Base-by-base conservation (phyloP, 2,888 invertebrate species). In the Leucoma salicis region DNA sequence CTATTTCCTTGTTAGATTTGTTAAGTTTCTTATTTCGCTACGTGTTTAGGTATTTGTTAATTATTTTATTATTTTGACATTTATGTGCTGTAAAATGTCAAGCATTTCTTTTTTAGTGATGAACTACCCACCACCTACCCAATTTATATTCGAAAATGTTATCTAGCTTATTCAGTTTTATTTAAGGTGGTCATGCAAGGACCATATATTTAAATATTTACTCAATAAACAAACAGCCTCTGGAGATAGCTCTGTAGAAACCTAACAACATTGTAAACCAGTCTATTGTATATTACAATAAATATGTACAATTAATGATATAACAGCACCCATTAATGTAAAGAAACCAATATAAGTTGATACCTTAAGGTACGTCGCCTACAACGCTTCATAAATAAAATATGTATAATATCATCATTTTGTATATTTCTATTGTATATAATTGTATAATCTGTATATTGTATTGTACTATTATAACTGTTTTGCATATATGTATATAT, bases 271-370 rank as follows among this genome's bases (percentile, higher is more conserved):
- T 60, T 83, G 78, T 86, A 86, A 85, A 82, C 88, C 88, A 86
- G 88, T 85, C 88, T 89, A 89, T 88, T 88, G 87, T 84, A 86
- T 84, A 85, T 83, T 88, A 84, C 77, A 85, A 84, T 87, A 86
- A 82, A 82, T 89, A 89, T 89, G 81, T 88, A 89, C 85, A 88
- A 85, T 78, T 82, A 83, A 83, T 81, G 71, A 74, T 82, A 77
- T 80, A 83, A 81, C 84, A 89, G 88, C 88, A 89, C 89, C 87
- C 83, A 82, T 86, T 69, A 29, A 29, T 29, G 29, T 12, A 80
- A 80, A 76, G 74, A 85, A 87, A 85, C 64, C 70, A 82, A 81
- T 71, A 48, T n/a, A n/a, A n/a, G n/a, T n/a, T n/a, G n/a, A n/a
- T 62, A 66, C 57, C 49, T 53, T 49, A 61, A 67, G 71, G 45